Base-by-base conservation (phyloP, 2,888 invertebrate species). In the Polymixis lichenea region DNA sequence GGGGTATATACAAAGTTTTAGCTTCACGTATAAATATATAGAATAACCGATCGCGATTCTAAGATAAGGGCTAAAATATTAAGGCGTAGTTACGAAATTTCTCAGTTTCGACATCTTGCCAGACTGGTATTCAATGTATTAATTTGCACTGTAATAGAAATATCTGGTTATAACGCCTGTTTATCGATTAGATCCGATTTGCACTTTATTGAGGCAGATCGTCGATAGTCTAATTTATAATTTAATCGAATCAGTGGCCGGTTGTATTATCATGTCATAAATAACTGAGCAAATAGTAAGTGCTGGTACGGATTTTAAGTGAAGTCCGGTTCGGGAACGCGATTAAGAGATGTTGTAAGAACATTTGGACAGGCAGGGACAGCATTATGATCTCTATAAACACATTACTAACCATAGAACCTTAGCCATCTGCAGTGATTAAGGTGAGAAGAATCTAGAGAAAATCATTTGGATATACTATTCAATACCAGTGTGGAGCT, bases 121-220 rank as follows among this genome's bases (percentile, higher is more conserved):
- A 2, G 17, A 61, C 77, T 53, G 60, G 70, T 71, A 67, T 81
- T 58, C 32, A 46, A 62, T 46, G 77, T 69, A 71, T 67, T 72
- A 61, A 81, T 81, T 81, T 78, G 62, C 73, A 76, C 61, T 58
- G 56, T 80, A 67, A 76, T 80, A 80, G 80, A 84, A 83, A 83
- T 83, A 83, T 83, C 84, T 76, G 56, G 77, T 76, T 75, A 17
- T 68, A 61, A 72, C 81, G 84, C 84, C 73, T 83, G 62, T 80
- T 84, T 84, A 77, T 73, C 77, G 84, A 83, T 80, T 84, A 84
- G 67, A 67, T 73, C 32, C 72, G 73, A 83, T 77, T 73, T 84
- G 67, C 77, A 84, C 83, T 80, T 80, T 75, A 80, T 68, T 77
- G 65, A 62, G 65, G 77, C 77, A 80, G 68, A 80, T 80, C n/a